Conservation (phyloP, 2,888 invertebrate genomes). For the Orthosia cruda region DNA sequence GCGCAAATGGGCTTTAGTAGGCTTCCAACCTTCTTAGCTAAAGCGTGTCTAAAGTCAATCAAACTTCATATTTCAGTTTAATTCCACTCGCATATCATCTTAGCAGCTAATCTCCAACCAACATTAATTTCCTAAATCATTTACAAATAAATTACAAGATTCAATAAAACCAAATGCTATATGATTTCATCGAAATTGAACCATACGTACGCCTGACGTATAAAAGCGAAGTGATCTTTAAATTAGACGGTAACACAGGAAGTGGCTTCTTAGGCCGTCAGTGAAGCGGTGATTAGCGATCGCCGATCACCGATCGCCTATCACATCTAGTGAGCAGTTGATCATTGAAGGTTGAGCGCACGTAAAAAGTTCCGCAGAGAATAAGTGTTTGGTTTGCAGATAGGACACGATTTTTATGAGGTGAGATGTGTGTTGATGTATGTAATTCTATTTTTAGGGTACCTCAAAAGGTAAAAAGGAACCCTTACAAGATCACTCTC, state of each 20-base stretch:
- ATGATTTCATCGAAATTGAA: conserved; percentile 72
- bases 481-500: too few relatives aligned
- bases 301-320: conserved; percentile 86
- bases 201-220: conserved; percentile 66
- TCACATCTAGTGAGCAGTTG: conserved; percentile 85
- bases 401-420: neutral
- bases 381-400: conserved; percentile 44
- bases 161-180: conserved; percentile 59
- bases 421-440: too few relatives aligned
- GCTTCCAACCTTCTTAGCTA: too few relatives aligned
- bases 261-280: conserved; percentile 91
- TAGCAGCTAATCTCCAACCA: neutral
- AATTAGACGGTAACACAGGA: conserved; percentile 91
- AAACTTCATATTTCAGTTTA: neutral
- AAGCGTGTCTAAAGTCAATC: neutral
- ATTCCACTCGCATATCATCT: neutral
- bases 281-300: conserved; percentile 88
- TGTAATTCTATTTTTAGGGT: too few relatives aligned
- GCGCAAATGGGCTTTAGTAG: too few relatives aligned
- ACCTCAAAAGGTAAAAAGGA: too few relatives aligned
- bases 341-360: conserved; percentile 83
- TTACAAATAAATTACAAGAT: conserved; percentile 53
- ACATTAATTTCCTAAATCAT: conserved; percentile 30
- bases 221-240: conserved; percentile 86
- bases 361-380: conserved; percentile 82